phyloP scores from a whole-genome alignment of 2,113 vertebrate genomes.

The Serranochromis macrocephalus region DNA sequence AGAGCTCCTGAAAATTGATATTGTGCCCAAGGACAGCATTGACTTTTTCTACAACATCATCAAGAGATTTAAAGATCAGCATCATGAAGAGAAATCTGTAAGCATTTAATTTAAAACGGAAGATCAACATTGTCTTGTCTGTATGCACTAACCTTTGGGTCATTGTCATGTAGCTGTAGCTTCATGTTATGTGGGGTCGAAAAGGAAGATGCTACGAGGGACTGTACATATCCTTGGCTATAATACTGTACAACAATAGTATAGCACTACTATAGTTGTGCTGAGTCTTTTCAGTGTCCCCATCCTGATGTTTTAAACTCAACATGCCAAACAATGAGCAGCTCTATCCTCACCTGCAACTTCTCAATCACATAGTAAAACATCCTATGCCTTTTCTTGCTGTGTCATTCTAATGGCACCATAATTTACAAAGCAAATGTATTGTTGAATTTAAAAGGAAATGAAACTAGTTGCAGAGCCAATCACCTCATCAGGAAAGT shows the following conservation, averaged over 20 bases:
- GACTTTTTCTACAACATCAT: conserved; percentile 41
- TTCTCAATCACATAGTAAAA: not conserved
- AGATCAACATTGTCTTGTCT: not conserved
- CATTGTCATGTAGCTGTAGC: not conserved
- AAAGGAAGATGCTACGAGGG: not conserved
- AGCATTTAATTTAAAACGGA: not conserved
- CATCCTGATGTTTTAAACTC: not conserved
- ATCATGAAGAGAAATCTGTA: not conserved
- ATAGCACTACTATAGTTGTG: not conserved
- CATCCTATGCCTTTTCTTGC: not conserved
- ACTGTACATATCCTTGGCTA: not conserved
- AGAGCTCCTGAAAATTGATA: not conserved
- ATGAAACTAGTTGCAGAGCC: not conserved
- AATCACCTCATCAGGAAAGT: not conserved
- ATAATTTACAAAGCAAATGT: not conserved
- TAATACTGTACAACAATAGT: not conserved
- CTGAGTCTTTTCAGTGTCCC: not conserved
- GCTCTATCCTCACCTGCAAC: not conserved
- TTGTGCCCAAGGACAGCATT: not conserved
- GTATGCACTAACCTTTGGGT: not conserved
- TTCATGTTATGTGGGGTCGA: not conserved
- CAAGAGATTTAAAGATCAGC: conserved; percentile 41
- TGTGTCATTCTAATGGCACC: not conserved
- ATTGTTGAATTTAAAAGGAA: not conserved
- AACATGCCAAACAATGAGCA: not conserved